Base-by-base conservation (phyloP, 2,888 invertebrate species). In the Himalopsyche anomala region DNA sequence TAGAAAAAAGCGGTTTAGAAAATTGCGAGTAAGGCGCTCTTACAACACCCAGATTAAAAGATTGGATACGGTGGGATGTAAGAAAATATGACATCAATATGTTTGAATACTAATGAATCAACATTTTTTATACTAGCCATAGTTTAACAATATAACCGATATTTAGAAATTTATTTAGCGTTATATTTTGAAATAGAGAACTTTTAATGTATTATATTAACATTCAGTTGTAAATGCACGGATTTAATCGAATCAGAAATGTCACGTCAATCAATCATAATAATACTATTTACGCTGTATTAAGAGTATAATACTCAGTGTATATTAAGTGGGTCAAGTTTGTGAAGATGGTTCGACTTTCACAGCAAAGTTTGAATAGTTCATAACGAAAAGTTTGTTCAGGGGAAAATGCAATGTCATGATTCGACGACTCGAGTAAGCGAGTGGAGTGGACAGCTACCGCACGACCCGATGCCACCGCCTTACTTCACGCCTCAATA, bases 301-400 rank as follows among this genome's bases (percentile, higher is more conserved):
- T n/a, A 19, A 19, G 9, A 19, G n/a, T 62, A 62, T 19, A 62
- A 62, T 19, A 62, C 11, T 51, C 8, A 62, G 19, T 62, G 28
- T 19, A n/a, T 2, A 19, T 2, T 62, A 62, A 19, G 62, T 62
- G 62, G 62, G 62, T 62, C 62, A 62, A 62, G 62, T 62, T 62
- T 62, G 62, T 19, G 62, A 19, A 62, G 62, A 62, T 19, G 62
- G 19, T 62, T 62, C 62, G 62, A 62, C 62, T 62, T 62, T 62
- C 62, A 62, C 62, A 11, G 19, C 28, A 62, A 56, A 62, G 62
- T 19, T 62, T 62, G 62, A 62, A 28, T 19, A 19, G 62, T 62
- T 19, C 19, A n/a, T 62, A 62, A 19, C 62, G 62, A 8, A 19
- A 62, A 28, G 9, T 62, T 62, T 62, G 62, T 62, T 62, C 28